phyloP scores from a whole-genome alignment of 2,797 vertebrate species.

The Leptoclinus maculatus region DNA sequence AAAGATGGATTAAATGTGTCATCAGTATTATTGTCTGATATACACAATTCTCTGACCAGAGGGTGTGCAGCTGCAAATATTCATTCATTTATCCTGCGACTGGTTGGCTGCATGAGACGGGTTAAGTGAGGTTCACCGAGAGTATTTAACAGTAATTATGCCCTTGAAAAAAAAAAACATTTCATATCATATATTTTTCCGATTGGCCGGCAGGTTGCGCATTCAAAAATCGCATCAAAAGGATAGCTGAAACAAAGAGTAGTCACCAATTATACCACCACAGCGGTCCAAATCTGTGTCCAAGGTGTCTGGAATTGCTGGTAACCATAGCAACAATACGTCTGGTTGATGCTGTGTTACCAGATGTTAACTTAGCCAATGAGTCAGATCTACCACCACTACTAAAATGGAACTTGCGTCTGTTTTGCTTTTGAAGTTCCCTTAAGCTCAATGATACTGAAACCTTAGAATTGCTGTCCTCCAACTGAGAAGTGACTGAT shows the following conservation, averaged over 20 bases:
- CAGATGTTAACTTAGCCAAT: not conserved
- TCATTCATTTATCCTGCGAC: not conserved
- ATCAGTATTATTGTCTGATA: not conserved
- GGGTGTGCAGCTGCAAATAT: not conserved
- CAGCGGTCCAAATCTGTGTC: not conserved
- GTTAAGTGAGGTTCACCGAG: not conserved
- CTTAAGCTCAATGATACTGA: not conserved
- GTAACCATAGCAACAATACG: conserved; percentile 15
- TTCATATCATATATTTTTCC: not conserved
- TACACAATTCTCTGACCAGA: not conserved
- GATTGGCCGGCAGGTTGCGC: not conserved
- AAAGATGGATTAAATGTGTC: not conserved
- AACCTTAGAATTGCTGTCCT: too few relatives aligned
- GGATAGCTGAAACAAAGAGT: not conserved
- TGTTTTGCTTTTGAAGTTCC: not conserved
- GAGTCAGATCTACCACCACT: not conserved
- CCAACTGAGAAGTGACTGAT: too few relatives aligned
- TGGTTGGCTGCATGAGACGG: not conserved
- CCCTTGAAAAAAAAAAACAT: not conserved
- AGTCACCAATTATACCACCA: not conserved
- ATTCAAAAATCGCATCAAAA: not conserved
- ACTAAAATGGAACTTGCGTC: not conserved
- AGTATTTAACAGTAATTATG: not conserved
- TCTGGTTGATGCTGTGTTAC: not conserved
- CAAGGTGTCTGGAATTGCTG: not conserved